Conservation (phyloP, 2,113 vertebrate genomes). For the Halcyon malimbica region DNA sequence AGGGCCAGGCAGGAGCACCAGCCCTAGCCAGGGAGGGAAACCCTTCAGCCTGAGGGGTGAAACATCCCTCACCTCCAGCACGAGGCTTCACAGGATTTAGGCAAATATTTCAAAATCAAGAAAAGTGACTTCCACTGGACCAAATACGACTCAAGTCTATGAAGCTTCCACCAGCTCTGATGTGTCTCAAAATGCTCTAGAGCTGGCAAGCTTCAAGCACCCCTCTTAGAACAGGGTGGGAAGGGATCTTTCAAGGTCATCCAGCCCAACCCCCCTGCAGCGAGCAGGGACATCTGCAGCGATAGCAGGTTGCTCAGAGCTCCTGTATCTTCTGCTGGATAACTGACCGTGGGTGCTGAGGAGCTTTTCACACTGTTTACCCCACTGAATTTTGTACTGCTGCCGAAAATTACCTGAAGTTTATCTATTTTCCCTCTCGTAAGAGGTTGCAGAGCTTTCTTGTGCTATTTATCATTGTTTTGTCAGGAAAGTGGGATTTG, state of each 20-base stretch:
- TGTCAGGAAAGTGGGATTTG: neutral
- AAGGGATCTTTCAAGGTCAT: neutral
- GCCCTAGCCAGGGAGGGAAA: neutral
- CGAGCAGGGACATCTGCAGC: neutral
- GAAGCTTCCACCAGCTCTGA: neutral
- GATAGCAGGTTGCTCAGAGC: neutral
- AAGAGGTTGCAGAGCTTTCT: neutral
- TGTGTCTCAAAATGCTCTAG: neutral
- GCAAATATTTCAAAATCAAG: neutral
- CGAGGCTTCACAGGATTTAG: neutral
- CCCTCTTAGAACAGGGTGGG: neutral
- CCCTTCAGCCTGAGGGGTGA: neutral
- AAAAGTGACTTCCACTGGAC: neutral
- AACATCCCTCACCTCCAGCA: neutral
- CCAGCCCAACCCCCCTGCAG: neutral
- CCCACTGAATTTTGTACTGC: neutral
- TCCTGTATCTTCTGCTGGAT: neutral
- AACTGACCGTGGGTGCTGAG: neutral
- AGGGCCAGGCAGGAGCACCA: neutral
- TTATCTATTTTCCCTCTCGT: neutral
- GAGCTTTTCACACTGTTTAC: neutral
- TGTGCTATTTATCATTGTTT: neutral
- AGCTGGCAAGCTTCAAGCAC: neutral
- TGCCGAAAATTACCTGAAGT: neutral
- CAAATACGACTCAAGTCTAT: neutral